Evolutionary conservation across 23 tunicate species (phyloP).

Genomic region (Clavelina lepadiformis): DNA sequence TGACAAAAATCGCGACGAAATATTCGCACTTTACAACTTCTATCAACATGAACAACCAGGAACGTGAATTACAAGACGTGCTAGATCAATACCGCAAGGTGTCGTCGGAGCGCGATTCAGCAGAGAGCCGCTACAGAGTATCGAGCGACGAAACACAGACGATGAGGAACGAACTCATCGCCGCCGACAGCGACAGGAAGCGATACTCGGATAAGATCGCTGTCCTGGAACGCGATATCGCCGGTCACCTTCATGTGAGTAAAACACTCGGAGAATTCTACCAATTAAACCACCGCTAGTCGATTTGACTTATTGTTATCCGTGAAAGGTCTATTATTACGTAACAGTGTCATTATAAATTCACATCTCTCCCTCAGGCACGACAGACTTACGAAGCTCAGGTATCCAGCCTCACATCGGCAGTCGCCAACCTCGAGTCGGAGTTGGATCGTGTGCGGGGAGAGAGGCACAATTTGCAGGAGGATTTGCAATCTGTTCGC

Average conservation of each 20-base stretch:
- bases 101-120: slow-evolving; percentile 70
- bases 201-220: slow-evolving; percentile 45
- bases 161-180: slow-evolving; percentile 49
- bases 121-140: slow-evolving; percentile 67
- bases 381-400: slow-evolving; percentile 85
- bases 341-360: too few species aligned
- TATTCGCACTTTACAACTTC: too few species aligned
- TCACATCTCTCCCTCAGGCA: too few species aligned
- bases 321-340: too few species aligned
- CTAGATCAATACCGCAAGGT: slow-evolving; percentile 90
- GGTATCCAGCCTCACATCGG: slow-evolving; percentile 55
- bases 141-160: slow-evolving; percentile 57
- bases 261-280: too few species aligned
- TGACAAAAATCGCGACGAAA: not conserved
- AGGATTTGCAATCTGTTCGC: slow-evolving; percentile 66
- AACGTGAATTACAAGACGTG: slow-evolving; percentile 81
- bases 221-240: slow-evolving; percentile 56
- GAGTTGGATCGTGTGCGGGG: slow-evolving; percentile 60
- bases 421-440: slow-evolving; percentile 51
- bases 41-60: too few species aligned
- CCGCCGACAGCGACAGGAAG: slow-evolving; percentile 51
- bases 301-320: too few species aligned
- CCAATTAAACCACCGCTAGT: too few species aligned
- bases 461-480: slow-evolving; percentile 39
- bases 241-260: slow-evolving; percentile 58